phyloP scores from a whole-genome alignment of 2,113 vertebrate genomes.

The Pelusios castaneus region DNA sequence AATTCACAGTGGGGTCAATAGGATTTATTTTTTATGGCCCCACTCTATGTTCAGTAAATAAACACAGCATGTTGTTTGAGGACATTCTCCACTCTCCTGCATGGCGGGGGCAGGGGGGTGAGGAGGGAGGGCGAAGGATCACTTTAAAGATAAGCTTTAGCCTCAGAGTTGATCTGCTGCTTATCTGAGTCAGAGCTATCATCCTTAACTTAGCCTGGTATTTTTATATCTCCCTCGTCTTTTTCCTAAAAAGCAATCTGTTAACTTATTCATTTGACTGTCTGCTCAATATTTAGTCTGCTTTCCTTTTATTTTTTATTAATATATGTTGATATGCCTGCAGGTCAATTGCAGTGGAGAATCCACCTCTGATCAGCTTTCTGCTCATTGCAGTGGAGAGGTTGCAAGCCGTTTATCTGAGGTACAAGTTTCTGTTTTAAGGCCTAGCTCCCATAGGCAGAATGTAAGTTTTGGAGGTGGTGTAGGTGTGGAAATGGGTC shows the following conservation, averaged over 20 bases:
- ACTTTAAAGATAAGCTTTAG: not conserved
- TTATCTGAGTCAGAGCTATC: not conserved
- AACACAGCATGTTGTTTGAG: not conserved
- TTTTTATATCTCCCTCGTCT: not conserved
- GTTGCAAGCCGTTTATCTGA: conserved; percentile 68
- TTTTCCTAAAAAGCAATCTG: not conserved
- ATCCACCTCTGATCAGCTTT: conserved; percentile 61
- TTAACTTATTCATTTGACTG: not conserved
- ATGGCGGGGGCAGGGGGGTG: too few species aligned
- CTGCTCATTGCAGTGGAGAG: conserved; percentile 78
- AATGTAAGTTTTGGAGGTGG: conserved; percentile 30
- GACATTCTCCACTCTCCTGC: not conserved
- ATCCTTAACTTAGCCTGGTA: not conserved
- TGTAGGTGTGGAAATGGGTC: conserved; percentile 2
- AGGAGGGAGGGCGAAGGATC: not conserved
- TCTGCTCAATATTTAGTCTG: not conserved
- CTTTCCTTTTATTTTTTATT: not conserved
- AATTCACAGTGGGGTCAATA: not conserved
- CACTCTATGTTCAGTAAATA: not conserved
- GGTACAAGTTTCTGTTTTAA: conserved; percentile 72
- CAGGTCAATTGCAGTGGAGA: conserved; percentile 87
- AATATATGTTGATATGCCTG: conserved; percentile 42
- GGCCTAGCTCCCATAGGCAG: not conserved
- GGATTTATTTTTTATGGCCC: not conserved
- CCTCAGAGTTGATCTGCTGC: not conserved